A percentile compares a stretch with the other conserved stretches of the same genome.
These are phyloP conservation scores for Pionites leucogaster DNA, from an alignment of 2,113 vertebrate genomes.

Conservation along the genomic window DNA sequence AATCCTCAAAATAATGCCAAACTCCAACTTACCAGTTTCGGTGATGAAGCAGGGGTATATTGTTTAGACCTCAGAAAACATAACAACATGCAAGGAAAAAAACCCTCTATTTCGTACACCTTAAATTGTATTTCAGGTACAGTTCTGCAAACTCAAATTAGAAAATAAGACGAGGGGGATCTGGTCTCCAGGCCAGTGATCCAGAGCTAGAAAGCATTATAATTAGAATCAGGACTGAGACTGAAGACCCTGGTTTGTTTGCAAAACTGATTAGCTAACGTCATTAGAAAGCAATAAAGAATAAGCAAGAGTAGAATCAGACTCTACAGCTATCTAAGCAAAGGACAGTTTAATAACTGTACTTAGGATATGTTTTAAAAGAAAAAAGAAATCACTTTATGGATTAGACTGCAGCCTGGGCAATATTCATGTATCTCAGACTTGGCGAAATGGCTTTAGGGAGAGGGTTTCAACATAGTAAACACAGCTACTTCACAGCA, in stretches of 20 bases:
- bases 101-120: background rate
- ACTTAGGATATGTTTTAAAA: background rate
- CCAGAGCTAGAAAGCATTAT: conserved; percentile 3
- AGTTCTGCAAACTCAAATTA: background rate
- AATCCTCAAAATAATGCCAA: background rate
- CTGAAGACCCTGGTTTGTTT: background rate
- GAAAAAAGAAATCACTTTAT: background rate
- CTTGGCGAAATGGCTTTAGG: conserved; percentile 4
- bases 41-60: background rate
- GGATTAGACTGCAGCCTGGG: background rate
- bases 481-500: conserved; percentile 93
- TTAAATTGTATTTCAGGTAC: background rate
- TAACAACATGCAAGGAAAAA: background rate
- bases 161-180: background rate
- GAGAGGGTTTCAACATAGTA: conserved; percentile 37
- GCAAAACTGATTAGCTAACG: conserved; percentile 48
- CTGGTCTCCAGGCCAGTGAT: background rate
- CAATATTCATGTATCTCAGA: background rate
- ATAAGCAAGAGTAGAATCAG: conserved; percentile 7
- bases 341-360: conserved; percentile 42
- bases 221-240: conserved; percentile 11
- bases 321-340: conserved; percentile 12
- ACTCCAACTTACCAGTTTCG: background rate
- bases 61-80: background rate
- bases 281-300: conserved; percentile 41